Conservation (phyloP, 2,113 vertebrate genomes). For the Anthoscopus minutus region DNA sequence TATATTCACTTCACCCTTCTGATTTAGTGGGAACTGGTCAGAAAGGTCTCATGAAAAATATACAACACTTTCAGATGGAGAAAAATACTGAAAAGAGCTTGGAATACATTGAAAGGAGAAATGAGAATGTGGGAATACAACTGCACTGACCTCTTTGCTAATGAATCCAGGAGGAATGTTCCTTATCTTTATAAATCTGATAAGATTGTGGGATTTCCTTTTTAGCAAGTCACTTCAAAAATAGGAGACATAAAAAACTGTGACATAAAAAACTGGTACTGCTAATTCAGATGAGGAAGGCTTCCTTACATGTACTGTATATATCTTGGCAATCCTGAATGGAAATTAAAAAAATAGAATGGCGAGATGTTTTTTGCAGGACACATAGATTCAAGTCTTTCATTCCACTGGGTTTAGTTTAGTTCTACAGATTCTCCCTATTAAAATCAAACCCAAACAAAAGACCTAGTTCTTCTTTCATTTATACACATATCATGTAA, state of each 20-base stretch:
- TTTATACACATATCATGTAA: not conserved
- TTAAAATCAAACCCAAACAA: not conserved
- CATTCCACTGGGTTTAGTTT: not conserved
- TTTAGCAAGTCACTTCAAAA: not conserved
- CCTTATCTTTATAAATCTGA: conserved; percentile 53
- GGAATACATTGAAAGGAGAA: conserved; percentile 67
- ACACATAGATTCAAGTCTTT: not conserved
- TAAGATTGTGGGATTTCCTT: conserved; percentile 15
- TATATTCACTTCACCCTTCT: not conserved
- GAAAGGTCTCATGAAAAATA: conserved; percentile 56
- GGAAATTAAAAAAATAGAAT: not conserved
- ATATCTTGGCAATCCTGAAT: not conserved
- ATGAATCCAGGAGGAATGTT: conserved; percentile 49
- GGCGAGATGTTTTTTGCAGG: not conserved
- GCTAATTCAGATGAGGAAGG: not conserved
- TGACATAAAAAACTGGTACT: not conserved
- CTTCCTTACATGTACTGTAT: not conserved
- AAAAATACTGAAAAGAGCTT: conserved; percentile 43
- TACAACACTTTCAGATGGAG: conserved; percentile 52
- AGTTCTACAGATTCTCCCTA: not conserved
- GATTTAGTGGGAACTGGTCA: conserved; percentile 67
- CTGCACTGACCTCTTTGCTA: conserved; percentile 61
- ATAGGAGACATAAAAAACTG: not conserved
- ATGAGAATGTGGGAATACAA: conserved; percentile 50
- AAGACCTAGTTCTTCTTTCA: not conserved